Evolutionary conservation across 2,888 invertebrate species (phyloP), one percentile per base, ranked within the genome.

Genomic region (Nesidiocoris tenuis): DNA sequence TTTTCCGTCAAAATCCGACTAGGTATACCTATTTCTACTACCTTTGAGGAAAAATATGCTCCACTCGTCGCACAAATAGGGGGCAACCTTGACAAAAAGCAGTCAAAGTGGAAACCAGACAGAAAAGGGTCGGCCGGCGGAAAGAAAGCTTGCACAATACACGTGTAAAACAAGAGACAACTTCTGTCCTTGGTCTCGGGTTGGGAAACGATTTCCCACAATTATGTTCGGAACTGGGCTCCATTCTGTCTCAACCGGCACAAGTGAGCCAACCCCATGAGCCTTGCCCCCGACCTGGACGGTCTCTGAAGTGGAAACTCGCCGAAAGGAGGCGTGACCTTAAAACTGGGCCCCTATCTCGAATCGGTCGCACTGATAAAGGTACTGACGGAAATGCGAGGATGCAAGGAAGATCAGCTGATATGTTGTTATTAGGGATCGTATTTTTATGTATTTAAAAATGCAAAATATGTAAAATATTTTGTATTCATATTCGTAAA

Each of bases 181-280:
- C 72, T 72, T 63, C 19, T 75, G 75, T 66, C 75, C 75, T 75
- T 75, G 75, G 66, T 61, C 59, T 61, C 61, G 39, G 5, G 19
- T 75, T 75, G 75, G 75, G 75, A 75, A 75, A 75, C 75, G 16
- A 25, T 72, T 75, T 75, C 75, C 75, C 75, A 75, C 75, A 75
- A 75, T 75, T 75, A 75, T 66, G 57, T 64, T 75, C 75, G 75
- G 67, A 75, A 75, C 75, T 75, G 66, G 74, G 75, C 67, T 25
- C 39, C 39, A 12, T 39, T 57, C 75, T 75, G 75, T 75, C 75
- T 59, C 75, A 75, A 75, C 66, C 56, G 19, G n/a, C n/a, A n/a
- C n/a, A 39, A 39, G 57, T 64, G 57, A 25, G 57, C 67, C 70
- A 70, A 70, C 57, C 70, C 67, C 39, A 7, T 12, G 39, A 39